Evolutionary conservation across 2,888 invertebrate species (phyloP), one percentile per base, ranked within the genome.

Genomic region (Dasysyrphus tricinctus): DNA sequence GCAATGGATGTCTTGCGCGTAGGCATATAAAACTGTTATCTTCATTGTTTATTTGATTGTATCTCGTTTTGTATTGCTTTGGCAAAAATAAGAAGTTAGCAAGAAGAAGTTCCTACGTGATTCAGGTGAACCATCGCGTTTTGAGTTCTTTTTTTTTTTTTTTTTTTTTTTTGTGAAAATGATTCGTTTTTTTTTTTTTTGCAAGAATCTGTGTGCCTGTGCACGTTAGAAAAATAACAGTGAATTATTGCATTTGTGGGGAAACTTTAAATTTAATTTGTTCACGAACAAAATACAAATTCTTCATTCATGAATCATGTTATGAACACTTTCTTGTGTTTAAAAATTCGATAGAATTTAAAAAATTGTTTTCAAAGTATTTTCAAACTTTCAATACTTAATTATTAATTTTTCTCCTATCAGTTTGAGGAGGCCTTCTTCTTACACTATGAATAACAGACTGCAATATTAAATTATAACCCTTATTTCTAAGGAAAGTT

Each of bases 121-220:
- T 70, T 83, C 56, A 57, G 80, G 70, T 29, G 76, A 80, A 44
- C 37, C 75, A 39, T 77, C 57, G 32, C 4, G 9, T 14, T 42
- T 61, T 24, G 4, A 24, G 14, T 29, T 14, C 4, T 2, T 37
- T 57, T 9, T 11, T 32, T 54, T 16, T 42, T 2, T 37, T 37
- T 9, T 11, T 32, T 54, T 37, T 42, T 37, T 39, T 34, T 34
- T 34, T 0, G 7, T 19, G 39, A 61, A 39, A 61, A 61, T 61
- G 5, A 12, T 39, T 39, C 0, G 3, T 61, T 39, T 39, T 6
- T 49, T 51, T 29, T 54, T 54, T 6, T 51, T 29, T 54, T 54
- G 1, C 0, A 24, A 12, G n/a, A n/a, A n/a, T n/a, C n/a, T 29
- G 0, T 6, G 7, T 54, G 5, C 12, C 7, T 12, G 12, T 12